These are phyloP conservation scores for Dipodomys stephensi DNA, from an alignment of 2,113 vertebrate genomes.

Conservation along the genomic window DNA sequence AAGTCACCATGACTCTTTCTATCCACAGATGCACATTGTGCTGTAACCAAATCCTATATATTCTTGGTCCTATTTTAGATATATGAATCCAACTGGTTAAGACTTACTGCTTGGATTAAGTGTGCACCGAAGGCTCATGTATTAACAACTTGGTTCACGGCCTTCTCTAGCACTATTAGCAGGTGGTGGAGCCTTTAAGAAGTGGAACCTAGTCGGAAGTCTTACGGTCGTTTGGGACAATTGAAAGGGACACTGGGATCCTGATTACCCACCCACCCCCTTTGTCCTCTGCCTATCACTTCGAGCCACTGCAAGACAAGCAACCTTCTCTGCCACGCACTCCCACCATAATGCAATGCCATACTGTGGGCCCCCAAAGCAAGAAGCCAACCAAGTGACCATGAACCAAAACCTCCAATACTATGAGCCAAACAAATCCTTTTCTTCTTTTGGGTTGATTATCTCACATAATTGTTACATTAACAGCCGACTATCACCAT, in stretches of 20 bases:
- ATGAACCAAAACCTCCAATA: background rate
- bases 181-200: background rate
- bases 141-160: background rate
- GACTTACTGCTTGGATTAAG: background rate
- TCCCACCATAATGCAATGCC: background rate
- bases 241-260: background rate
- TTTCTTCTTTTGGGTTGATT: background rate
- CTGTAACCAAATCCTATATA: background rate
- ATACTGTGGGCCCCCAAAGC: background rate
- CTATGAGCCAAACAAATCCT: background rate
- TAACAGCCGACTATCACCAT: background rate
- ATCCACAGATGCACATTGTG: background rate
- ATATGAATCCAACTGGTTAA: background rate
- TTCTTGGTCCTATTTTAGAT: background rate
- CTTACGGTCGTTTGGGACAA: background rate
- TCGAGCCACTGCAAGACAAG: too few relatives aligned
- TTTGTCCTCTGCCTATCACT: background rate
- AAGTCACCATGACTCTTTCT: background rate
- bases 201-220: background rate
- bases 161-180: background rate
- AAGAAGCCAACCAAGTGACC: background rate
- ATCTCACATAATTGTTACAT: background rate
- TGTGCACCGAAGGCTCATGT: background rate
- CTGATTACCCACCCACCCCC: background rate
- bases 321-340: background rate